Conservation (phyloP, 2,113 vertebrate species). For the Rhodinocichla rosea region DNA sequence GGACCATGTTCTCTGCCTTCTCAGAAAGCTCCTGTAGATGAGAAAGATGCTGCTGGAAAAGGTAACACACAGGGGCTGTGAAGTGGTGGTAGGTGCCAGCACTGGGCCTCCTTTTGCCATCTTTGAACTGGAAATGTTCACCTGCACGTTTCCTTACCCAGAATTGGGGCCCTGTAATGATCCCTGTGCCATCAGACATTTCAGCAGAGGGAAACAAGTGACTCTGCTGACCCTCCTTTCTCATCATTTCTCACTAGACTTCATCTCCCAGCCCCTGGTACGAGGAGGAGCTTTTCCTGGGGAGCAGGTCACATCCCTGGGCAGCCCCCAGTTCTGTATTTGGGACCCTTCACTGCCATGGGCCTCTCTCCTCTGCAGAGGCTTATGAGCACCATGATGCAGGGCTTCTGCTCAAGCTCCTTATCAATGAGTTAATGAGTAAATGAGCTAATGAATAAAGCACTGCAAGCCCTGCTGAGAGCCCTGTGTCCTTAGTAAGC, state of each 20-base stretch:
- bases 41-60: neutral
- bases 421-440: neutral
- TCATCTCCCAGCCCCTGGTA: neutral
- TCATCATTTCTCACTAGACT: neutral
- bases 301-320: neutral
- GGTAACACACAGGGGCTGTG: neutral
- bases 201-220: neutral
- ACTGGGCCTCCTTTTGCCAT: neutral
- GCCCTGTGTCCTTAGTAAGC: neutral
- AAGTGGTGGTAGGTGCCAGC: neutral
- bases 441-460: conserved; percentile 3
- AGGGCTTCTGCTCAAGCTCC: neutral
- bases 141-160: neutral
- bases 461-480: neutral
- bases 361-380: neutral
- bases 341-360: neutral
- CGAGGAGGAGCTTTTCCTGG: neutral
- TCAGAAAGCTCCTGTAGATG: neutral
- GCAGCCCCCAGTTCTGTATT: neutral
- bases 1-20: neutral
- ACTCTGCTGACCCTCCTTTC: neutral
- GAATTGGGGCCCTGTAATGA: neutral
- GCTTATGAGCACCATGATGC: fast-evolving
- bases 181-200: neutral
- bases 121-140: neutral